These are phyloP conservation scores for Acyrthosiphon pisum DNA, from an alignment of 1,140 invertebrate genomes.

Conservation along the genomic window DNA sequence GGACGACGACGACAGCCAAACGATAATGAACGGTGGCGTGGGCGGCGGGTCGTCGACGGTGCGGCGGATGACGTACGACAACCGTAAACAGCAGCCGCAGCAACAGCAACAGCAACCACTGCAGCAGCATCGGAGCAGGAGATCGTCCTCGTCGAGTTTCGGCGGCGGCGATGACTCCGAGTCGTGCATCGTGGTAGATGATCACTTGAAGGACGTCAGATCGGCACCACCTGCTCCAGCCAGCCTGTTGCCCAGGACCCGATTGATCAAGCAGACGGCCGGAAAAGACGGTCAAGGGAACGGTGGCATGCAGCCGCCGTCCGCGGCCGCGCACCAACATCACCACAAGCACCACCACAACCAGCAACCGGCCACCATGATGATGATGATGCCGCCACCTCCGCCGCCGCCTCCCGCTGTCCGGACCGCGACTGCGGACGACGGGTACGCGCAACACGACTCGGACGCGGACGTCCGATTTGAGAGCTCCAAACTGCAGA, in stretches of 20 bases:
- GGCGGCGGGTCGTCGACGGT: constrained; percentile 46
- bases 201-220: constrained; percentile 68
- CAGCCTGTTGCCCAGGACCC: constrained; percentile 60
- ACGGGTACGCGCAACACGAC: constrained; percentile 61
- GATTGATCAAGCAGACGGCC: constrained; percentile 60
- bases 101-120: neutral
- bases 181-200: constrained; percentile 77
- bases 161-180: constrained; percentile 61
- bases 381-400: constrained; percentile 62
- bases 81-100: neutral
- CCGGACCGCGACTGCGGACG: constrained; percentile 61
- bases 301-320: constrained; percentile 57
- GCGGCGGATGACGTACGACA: neutral
- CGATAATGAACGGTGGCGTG: constrained; percentile 61
- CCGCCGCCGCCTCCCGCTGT: constrained; percentile 63
- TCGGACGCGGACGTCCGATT: constrained; percentile 57
- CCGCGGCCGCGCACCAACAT: constrained; percentile 62
- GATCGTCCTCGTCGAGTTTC: constrained; percentile 59
- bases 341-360: constrained; percentile 62
- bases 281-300: too few relatives aligned
- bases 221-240: neutral
- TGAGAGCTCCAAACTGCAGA: constrained; percentile 57
- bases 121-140: constrained; percentile 56
- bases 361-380: constrained; percentile 61
- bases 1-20: constrained; percentile 57